These are phyloP conservation scores for Pentamera pediparva DNA, from an alignment of 53 echinoderm and acorn worm species.

Conservation along the genomic window DNA sequence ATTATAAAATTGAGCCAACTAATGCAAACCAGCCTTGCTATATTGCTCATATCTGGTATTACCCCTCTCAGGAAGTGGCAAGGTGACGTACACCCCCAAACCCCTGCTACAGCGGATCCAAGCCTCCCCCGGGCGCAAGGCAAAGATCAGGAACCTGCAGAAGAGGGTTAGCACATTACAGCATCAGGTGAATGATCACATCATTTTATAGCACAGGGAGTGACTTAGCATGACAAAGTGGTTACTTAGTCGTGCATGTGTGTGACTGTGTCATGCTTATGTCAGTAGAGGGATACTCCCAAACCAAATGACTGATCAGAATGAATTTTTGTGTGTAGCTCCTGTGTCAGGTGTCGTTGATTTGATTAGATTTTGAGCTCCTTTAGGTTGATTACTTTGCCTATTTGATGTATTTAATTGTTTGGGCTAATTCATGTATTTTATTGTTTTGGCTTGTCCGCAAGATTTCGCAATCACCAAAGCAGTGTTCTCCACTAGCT, in stretches of 20 bases:
- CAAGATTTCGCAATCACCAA: too few relatives aligned
- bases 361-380: too few relatives aligned
- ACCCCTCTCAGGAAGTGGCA: too few relatives aligned
- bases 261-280: background rate
- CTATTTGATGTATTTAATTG: too few relatives aligned
- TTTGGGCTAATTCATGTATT: too few relatives aligned
- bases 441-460: too few relatives aligned
- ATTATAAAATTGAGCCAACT: too few relatives aligned
- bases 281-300: background rate
- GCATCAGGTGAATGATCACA: conserved; percentile 94
- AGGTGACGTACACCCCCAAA: too few relatives aligned
- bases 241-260: background rate
- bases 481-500: too few relatives aligned
- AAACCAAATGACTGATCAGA: background rate
- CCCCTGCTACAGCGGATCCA: background rate
- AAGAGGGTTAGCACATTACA: conserved; percentile 76
- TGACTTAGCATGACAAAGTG: background rate
- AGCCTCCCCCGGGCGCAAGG: conserved; percentile 8
- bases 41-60: background rate
- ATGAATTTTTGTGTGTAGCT: background rate
- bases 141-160: conserved; percentile 50
- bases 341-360: too few relatives aligned
- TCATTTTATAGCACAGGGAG: background rate
- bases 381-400: too few relatives aligned
- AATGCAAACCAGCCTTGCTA: background rate